These are phyloP conservation scores for Autographa gamma DNA, from an alignment of 2,888 invertebrate genomes.

Conservation along the genomic window DNA sequence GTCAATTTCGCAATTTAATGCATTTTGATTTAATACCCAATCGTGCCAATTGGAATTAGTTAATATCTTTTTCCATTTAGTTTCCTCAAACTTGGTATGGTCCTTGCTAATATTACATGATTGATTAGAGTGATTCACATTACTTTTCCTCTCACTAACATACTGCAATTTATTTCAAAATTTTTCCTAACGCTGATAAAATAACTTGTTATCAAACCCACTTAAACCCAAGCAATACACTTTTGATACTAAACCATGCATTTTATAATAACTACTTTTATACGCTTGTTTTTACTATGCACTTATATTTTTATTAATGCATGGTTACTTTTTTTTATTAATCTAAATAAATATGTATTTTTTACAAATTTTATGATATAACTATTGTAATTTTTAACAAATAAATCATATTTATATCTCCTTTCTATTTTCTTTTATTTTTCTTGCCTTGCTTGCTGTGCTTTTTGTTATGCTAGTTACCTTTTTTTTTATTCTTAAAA, in stretches of 20 bases:
- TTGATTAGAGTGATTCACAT: too few relatives aligned
- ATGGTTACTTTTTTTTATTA: conserved; percentile 12
- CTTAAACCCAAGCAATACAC: neutral
- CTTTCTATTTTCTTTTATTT: conserved; percentile 27
- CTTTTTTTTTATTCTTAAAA: neutral
- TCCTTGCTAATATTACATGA: too few relatives aligned
- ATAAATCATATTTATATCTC: conserved; percentile 25
- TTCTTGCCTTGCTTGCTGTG: conserved; percentile 27
- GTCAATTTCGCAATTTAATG: too few relatives aligned
- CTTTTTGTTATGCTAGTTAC: conserved; percentile 10
- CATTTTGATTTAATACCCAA: too few relatives aligned
- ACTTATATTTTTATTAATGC: conserved; percentile 19
- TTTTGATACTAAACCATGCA: neutral
- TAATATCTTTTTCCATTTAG: too few relatives aligned
- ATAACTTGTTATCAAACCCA: neutral
- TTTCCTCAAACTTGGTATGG: too few relatives aligned
- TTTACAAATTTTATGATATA: conserved; percentile 5
- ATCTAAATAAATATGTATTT: conserved; percentile 11
- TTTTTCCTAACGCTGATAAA: too few relatives aligned
- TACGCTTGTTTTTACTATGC: neutral
- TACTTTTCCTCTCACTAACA: too few relatives aligned
- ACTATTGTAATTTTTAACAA: conserved; percentile 28
- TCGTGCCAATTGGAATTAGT: too few relatives aligned
- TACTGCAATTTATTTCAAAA: too few relatives aligned
- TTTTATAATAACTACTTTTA: neutral